Evolutionary conservation across 2,113 vertebrate genomes (phyloP), one percentile per base, ranked within the genome.

Genomic region (Eupsittula cactorum): DNA sequence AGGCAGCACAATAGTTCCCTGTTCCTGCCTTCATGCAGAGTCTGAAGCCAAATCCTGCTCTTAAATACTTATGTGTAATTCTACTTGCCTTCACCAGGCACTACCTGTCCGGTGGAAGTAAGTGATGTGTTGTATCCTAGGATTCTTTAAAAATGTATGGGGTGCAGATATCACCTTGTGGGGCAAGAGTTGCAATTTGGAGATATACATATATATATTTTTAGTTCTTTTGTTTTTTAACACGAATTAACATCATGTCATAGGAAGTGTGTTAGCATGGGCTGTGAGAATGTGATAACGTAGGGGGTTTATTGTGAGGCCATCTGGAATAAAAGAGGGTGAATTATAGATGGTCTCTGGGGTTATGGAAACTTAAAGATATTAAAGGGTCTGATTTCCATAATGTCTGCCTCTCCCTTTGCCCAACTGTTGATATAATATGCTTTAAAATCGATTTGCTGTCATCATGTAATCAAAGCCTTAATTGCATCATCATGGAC

Each of bases 391-490:
- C 80, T 96, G 92, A 96, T 96, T 96, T 96, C 96, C 94, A 95
- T 96, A 97, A 97, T 96, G 93, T 76, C 90, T 95, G 88, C 92
- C 88, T 96, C 83, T 94, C 92, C 91, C 78, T 93, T 96, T 92
- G 93, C 95, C 95, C 92, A 96, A 95, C 93, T 95, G 92, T 97
- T 97, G 96, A 95, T 97, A 97, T 95, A 96, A 96, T 95, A 95
- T 97, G 96, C 86, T 96, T 95, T 90, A 82, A 94, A 94, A 97
- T 97, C 49, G 96, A 96, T 96, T 96, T 96, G 78, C 96, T 97
- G 96, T 96, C 96, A 96, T 93, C 92, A 16, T 94, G 91, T 93
- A 96, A 92, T 96, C 95, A 96, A 94, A 97, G 95, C 92, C 62
- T 91, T 96, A 96, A 96, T 96, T 97, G 88, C 96, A 96, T 96